Evolutionary conservation across 1,140 invertebrate genomes (phyloP).

Genomic region (Cotesia vestalis): DNA sequence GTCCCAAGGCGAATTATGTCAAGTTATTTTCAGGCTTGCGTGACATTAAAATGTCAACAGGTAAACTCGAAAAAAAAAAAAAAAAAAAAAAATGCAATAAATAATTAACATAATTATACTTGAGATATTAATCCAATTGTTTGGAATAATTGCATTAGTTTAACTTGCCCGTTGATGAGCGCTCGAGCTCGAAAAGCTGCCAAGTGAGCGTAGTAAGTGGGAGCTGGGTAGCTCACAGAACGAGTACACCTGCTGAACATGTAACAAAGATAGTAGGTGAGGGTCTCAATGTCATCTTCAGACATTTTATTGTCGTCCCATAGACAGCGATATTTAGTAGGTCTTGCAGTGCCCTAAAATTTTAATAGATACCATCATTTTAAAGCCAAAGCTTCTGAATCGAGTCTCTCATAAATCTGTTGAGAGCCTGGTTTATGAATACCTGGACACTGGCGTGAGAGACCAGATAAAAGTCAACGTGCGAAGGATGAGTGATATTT

Average conservation of each 20-base stretch:
- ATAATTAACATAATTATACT: no score
- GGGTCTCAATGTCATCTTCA: slow-evolving; percentile 80
- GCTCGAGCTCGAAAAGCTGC: slow-evolving; percentile 81
- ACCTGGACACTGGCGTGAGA: slow-evolving; percentile 75
- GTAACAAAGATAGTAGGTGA: slow-evolving; percentile 90
- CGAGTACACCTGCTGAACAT: slow-evolving; percentile 87
- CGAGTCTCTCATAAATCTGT: not conserved
- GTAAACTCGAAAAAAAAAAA: not conserved
- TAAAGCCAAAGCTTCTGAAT: not conserved
- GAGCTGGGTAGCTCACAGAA: slow-evolving; percentile 90
- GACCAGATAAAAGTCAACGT: slow-evolving; percentile 88
- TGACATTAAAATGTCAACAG: slow-evolving; percentile 20
- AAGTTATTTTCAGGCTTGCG: slow-evolving; percentile 21
- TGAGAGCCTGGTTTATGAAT: slow-evolving; percentile 39
- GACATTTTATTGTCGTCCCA: slow-evolving; percentile 81
- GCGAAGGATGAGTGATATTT: slow-evolving; percentile 80
- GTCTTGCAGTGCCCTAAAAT: slow-evolving; percentile 84
- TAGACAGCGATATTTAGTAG: slow-evolving; percentile 87
- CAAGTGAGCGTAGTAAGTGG: slow-evolving; percentile 93
- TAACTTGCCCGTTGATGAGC: slow-evolving; percentile 68
- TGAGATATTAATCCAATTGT: not conserved
- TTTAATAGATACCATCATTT: slow-evolving; percentile 16
- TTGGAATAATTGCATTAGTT: not conserved
- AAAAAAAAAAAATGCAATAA: no score
- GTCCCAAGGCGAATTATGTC: not conserved